Evolutionary conservation across 2,113 vertebrate species (phyloP).

Genomic region (Orycteropus afer): DNA sequence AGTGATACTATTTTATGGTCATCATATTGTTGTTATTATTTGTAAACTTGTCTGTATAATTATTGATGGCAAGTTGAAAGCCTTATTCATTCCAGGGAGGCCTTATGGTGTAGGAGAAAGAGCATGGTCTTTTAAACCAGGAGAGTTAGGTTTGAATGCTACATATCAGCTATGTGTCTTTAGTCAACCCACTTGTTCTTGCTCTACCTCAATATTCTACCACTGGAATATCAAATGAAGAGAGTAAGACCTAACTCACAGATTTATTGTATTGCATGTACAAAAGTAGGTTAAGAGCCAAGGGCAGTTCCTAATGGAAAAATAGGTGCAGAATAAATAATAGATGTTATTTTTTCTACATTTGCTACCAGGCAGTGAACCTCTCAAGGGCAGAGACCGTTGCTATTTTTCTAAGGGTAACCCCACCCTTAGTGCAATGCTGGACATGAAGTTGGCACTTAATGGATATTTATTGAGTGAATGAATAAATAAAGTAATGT

Average conservation of each 20-base stretch:
- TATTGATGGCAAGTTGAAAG: neutral
- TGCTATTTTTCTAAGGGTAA: neutral
- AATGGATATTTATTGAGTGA: neutral
- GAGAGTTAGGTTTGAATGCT: neutral
- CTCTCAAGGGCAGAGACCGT: neutral
- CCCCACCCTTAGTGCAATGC: neutral
- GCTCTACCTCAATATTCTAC: neutral
- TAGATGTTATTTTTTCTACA: neutral
- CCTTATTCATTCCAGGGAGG: neutral
- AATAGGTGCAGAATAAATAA: neutral
- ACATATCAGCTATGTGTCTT: neutral
- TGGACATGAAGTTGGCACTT: neutral
- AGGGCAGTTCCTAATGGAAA: neutral
- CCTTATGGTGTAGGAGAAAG: neutral
- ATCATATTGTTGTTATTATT: neutral
- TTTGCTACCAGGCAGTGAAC: neutral
- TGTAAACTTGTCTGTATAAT: neutral
- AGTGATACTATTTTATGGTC: too few relatives aligned
- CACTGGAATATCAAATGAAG: neutral
- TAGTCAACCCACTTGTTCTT: neutral
- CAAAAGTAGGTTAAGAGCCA: neutral
- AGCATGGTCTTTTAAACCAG: neutral
- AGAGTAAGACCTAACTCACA: neutral
- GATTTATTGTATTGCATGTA: neutral
- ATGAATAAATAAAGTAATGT: conserved; percentile 31